A percentile compares a stretch with the other conserved stretches of the same genome.
Conservation (phyloP, 1,140 invertebrate species). For the Heliconius hewitsoni region DNA sequence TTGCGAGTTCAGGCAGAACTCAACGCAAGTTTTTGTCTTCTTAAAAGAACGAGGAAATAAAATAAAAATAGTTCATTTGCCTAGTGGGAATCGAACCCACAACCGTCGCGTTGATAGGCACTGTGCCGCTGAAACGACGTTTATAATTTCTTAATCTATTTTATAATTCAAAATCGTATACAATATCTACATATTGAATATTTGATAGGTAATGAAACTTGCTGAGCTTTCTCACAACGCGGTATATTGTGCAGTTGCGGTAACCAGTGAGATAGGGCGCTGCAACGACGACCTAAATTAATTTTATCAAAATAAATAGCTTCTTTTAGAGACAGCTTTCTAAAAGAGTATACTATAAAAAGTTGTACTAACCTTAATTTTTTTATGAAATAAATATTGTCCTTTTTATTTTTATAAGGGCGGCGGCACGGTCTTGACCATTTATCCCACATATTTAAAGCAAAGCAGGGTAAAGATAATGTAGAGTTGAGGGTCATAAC, state of each 20-base stretch:
- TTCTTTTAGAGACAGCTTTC: background rate
- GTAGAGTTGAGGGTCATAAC: too few relatives aligned
- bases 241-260: background rate
- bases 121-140: background rate
- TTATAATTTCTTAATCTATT: background rate
- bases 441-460: too few relatives aligned
- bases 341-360: background rate
- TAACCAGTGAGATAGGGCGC: background rate
- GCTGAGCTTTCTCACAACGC: background rate
- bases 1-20: too few relatives aligned
- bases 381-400: too few relatives aligned
- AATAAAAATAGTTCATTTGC: too few relatives aligned
- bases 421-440: too few relatives aligned
- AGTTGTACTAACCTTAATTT: background rate
- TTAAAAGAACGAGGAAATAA: too few relatives aligned
- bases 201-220: background rate
- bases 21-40: background rate
- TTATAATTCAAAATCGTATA: background rate
- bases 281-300: conserved; percentile 3
- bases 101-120: background rate
- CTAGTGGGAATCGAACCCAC: too few relatives aligned
- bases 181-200: background rate
- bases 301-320: background rate
- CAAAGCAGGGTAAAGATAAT: too few relatives aligned
- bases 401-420: too few relatives aligned